phyloP scores from a whole-genome alignment of 2,113 vertebrate species.

The Smithornis capensis region DNA sequence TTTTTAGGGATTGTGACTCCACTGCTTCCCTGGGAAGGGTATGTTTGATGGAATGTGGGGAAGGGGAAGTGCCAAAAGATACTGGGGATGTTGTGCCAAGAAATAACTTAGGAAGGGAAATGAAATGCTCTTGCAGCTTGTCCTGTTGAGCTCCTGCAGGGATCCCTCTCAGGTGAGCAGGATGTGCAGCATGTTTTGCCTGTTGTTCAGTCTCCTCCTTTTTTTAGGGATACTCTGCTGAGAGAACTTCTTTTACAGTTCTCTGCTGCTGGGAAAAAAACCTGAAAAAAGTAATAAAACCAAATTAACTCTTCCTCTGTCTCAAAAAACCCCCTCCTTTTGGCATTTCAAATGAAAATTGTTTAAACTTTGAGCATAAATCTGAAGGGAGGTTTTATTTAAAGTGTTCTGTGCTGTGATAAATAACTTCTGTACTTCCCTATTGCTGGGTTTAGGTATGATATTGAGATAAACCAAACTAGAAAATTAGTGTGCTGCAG shows the following conservation, averaged over 20 bases:
- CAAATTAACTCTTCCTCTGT: not conserved
- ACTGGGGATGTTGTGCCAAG: not conserved
- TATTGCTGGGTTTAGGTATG: not conserved
- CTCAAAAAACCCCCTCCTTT: not conserved
- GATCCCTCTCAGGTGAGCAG: not conserved
- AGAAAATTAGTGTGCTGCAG: not conserved
- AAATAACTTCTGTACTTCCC: not conserved
- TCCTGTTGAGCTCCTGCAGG: not conserved
- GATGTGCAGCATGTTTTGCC: not conserved
- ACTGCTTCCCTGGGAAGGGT: not conserved
- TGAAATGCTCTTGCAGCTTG: not conserved
- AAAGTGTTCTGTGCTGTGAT: not conserved
- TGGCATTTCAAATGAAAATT: not conserved
- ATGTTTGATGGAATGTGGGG: rapidly evolving
- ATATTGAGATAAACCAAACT: not conserved
- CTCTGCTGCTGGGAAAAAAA: not conserved
- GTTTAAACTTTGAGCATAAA: not conserved
- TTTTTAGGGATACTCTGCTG: not conserved
- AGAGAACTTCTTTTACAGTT: not conserved
- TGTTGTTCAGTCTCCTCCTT: not conserved
- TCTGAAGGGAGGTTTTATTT: not conserved
- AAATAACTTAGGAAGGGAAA: not conserved
- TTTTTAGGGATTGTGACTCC: too few species aligned
- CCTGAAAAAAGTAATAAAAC: not conserved
- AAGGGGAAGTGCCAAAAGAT: not conserved